phyloP scores from a whole-genome alignment of 1,140 invertebrate species.

The Rhagoletis pomonella region DNA sequence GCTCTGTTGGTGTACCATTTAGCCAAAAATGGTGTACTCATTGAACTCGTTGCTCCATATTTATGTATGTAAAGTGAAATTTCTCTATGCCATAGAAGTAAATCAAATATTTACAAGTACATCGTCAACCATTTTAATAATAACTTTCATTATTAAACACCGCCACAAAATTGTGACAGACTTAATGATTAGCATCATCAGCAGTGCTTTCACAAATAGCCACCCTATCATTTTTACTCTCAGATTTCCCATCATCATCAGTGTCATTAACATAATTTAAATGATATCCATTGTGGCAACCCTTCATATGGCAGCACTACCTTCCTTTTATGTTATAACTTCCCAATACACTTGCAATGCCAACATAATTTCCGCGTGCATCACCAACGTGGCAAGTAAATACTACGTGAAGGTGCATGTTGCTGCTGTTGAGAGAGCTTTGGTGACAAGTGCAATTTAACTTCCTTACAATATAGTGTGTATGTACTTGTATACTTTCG shows the following conservation, averaged over 20 bases:
- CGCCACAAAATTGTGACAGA: not conserved
- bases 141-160: not conserved
- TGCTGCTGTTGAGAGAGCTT: not conserved
- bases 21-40: too few relatives aligned
- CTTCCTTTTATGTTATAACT: too few relatives aligned
- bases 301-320: not conserved
- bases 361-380: not conserved
- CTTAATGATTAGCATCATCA: constrained; percentile 23
- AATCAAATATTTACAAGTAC: too few relatives aligned
- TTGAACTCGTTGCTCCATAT: too few relatives aligned
- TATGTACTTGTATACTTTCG: constrained; percentile 2
- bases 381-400: not conserved
- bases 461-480: not conserved
- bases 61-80: too few relatives aligned
- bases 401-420: not conserved
- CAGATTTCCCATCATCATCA: not conserved
- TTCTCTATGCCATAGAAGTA: too few relatives aligned
- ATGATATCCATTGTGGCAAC: constrained; percentile 31
- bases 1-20: too few relatives aligned
- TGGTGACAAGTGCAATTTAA: constrained; percentile 39
- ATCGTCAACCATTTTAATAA: not conserved
- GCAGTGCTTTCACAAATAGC: not conserved
- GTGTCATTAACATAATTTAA: constrained; percentile 43
- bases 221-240: not conserved
- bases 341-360: not conserved